Percentiles rank a stretch among this genome's conserved stretches.
Conservation (phyloP, 2,113 vertebrate genomes). For the Tonatia bakeri region DNA sequence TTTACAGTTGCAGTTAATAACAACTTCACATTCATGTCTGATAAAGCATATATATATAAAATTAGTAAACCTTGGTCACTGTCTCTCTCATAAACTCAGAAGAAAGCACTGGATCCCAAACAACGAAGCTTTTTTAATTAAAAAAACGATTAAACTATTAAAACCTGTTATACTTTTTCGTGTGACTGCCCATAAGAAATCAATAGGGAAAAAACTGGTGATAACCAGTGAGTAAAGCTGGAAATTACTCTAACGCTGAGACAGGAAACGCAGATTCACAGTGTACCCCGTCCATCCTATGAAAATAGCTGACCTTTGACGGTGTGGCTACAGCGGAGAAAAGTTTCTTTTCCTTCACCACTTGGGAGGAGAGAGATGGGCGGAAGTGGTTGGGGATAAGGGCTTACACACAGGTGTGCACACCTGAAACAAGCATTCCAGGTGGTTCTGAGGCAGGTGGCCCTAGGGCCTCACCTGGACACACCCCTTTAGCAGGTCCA, state of each 20-base stretch:
- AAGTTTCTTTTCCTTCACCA: not conserved
- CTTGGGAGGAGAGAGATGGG: not conserved
- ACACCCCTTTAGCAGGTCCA: not conserved
- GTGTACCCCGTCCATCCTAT: not conserved
- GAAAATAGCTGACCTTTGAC: not conserved
- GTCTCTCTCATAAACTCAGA: not conserved
- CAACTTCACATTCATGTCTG: too few species aligned
- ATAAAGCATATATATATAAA: not conserved
- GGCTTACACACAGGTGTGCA: not conserved
- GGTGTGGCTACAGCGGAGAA: not conserved
- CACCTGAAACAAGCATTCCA: not conserved
- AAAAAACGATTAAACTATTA: too few species aligned
- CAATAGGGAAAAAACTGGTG: not conserved
- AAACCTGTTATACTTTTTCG: not conserved
- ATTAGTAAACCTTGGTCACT: not conserved
- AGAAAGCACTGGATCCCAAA: not conserved
- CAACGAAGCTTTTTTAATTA: not conserved
- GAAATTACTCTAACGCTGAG: not conserved
- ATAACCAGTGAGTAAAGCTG: not conserved
- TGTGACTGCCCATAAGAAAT: not conserved
- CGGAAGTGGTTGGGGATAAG: not conserved
- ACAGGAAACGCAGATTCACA: not conserved
- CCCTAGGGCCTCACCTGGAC: not conserved
- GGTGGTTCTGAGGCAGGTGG: not conserved
- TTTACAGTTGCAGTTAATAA: not conserved